Evolutionary conservation across 2,113 vertebrate species (phyloP), one percentile per base, ranked within the genome.

Genomic region (Perognathus longimembris): DNA sequence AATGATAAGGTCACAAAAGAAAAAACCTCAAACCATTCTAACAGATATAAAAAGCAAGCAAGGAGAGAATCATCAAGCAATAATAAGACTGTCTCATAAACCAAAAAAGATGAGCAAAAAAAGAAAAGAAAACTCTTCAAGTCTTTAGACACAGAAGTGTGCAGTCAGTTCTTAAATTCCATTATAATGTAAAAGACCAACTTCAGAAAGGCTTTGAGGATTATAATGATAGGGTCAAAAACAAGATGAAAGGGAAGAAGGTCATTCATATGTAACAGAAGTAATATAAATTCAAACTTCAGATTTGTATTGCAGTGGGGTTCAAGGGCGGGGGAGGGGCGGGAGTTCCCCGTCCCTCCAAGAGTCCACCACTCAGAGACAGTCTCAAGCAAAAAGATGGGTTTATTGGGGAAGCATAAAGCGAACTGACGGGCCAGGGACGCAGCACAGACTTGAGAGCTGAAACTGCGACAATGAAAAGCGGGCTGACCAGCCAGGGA

Each of bases 251-350:
- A 85, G 42, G 17, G 42, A 76, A 88, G 38, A 63, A 80, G 75
- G 40, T n/a, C 80, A 88, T 67, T 90, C 64, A 85, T 61, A 84
- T 76, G 21, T 88, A 73, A 3, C 14, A 89, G 57, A 95, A 73
- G 57, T 81, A 88, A 88, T 82, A 67, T 73, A 85, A 94, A 94
- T 92, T 84, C 45, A 77, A 92, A 92, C 81, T 85, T 38, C 66
- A 34, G 24, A 80, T 76, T 90, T 80, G n/a, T n/a, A n/a, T n/a
- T n/a, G n/a, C n/a, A n/a, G n/a, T n/a, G n/a, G n/a, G n/a, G n/a
- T n/a, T n/a, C n/a, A n/a, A n/a, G n/a, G n/a, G n/a, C n/a, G n/a
- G n/a, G n/a, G n/a, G n/a, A n/a, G n/a, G n/a, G n/a, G n/a, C n/a
- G n/a, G n/a, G n/a, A n/a, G n/a, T n/a, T n/a, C n/a, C n/a, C n/a